Conservation (phyloP, 2,797 vertebrate species). For the Pelochelys cantorii region DNA sequence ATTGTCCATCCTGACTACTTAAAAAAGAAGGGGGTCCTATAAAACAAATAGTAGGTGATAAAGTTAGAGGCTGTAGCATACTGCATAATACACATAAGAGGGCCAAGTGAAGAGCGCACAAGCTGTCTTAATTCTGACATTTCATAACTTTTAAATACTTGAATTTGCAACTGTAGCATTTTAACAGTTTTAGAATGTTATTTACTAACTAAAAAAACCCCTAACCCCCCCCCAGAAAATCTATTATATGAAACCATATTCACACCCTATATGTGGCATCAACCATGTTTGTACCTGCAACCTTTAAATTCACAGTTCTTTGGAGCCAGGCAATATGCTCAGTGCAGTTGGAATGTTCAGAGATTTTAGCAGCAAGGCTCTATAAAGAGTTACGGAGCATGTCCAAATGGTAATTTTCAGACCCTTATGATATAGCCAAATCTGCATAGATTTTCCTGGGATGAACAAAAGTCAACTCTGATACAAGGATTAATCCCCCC, state of each 20-base stretch:
- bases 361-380: neutral
- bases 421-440: neutral
- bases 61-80: neutral
- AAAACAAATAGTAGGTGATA: conserved; percentile 2
- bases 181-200: conserved; percentile 13
- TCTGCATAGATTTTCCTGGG: no score
- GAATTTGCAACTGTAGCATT: conserved; percentile 54
- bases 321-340: neutral
- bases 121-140: conserved; percentile 38
- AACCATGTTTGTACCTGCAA: neutral
- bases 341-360: neutral
- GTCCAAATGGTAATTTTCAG: neutral
- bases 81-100: conserved; percentile 24
- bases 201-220: conserved; percentile 26
- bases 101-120: neutral
- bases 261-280: neutral
- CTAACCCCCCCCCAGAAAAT: no score
- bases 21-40: conserved; percentile 51
- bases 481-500: neutral
- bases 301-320: neutral
- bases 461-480: accelerated
- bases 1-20: conserved; percentile 48
- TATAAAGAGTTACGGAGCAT: neutral
- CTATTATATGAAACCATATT: neutral
- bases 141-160: conserved; percentile 35